Percentiles rank a stretch among this genome's conserved stretches.
These are phyloP conservation scores for Congeria kusceri DNA, from an alignment of 2,888 invertebrate species.

Conservation along the genomic window DNA sequence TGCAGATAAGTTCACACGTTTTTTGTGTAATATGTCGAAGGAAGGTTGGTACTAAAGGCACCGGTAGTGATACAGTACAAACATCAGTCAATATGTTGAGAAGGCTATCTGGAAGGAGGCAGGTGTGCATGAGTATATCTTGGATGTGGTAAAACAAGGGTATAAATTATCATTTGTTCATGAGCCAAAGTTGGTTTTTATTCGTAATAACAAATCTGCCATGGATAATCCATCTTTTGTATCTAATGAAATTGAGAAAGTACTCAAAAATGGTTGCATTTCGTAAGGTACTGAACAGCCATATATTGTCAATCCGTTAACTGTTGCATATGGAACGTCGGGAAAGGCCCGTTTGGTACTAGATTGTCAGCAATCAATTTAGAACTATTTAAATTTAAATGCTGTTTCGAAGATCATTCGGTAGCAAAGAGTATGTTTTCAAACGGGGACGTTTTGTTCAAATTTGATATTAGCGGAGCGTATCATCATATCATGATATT, in stretches of 20 bases:
- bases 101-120: conserved; percentile 20
- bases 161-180: conserved; percentile 29
- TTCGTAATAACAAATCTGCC: conserved; percentile 41
- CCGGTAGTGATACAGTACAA: not conserved
- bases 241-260: conserved; percentile 7
- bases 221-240: conserved; percentile 32
- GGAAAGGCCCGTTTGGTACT: conserved; percentile 37
- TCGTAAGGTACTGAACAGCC: conserved; percentile 11
- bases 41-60: not conserved
- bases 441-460: conserved; percentile 29
- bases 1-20: conserved; percentile 25
- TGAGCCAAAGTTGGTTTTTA: not conserved
- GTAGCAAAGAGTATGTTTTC: conserved; percentile 32
- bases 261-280: conserved; percentile 27
- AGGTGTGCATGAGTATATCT: conserved; percentile 6
- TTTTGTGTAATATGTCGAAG: not conserved
- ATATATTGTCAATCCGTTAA: conserved; percentile 30
- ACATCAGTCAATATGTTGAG: conserved; percentile 29
- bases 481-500: conserved; percentile 37
- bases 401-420: conserved; percentile 26
- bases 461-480: conserved; percentile 31
- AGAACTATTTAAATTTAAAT: conserved; percentile 28
- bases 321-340: conserved; percentile 25
- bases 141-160: conserved; percentile 21
- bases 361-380: conserved; percentile 33